phyloP scores from a whole-genome alignment of 2,888 invertebrate species.

The Xestoiulus laeticollis region DNA sequence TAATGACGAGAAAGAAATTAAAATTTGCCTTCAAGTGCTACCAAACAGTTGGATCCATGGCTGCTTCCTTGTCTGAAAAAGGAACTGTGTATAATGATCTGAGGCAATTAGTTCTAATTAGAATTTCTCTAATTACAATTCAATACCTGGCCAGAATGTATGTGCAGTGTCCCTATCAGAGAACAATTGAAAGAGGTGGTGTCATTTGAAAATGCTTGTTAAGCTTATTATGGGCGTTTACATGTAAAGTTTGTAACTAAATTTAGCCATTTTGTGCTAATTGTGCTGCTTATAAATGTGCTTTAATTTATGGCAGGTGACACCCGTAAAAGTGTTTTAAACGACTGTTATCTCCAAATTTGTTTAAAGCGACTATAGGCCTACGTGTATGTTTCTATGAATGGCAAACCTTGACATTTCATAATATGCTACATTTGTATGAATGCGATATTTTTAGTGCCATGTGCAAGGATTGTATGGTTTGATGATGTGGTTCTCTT shows the following conservation, averaged over 20 bases:
- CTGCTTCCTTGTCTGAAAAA: background rate
- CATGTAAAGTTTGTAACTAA: background rate
- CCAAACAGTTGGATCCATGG: background rate
- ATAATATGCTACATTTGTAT: background rate
- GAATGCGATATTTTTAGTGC: too few species aligned
- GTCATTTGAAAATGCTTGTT: background rate
- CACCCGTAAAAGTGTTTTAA: background rate
- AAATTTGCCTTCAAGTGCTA: background rate
- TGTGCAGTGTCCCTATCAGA: background rate
- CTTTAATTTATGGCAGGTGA: background rate
- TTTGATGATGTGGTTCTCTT: too few species aligned
- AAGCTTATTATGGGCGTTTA: background rate
- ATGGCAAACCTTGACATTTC: background rate
- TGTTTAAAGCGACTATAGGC: too few species aligned
- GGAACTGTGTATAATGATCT: background rate
- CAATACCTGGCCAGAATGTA: background rate
- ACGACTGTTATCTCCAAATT: background rate
- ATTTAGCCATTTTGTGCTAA: background rate
- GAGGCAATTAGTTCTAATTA: slow-evolving; percentile 3
- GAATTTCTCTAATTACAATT: background rate
- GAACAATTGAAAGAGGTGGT: background rate
- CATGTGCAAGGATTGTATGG: too few species aligned
- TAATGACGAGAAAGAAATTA: background rate
- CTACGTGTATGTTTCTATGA: too few species aligned
- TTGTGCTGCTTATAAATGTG: background rate